Base-by-base conservation (phyloP, 2,113 vertebrate species). In the Laterallus jamaicensis region DNA sequence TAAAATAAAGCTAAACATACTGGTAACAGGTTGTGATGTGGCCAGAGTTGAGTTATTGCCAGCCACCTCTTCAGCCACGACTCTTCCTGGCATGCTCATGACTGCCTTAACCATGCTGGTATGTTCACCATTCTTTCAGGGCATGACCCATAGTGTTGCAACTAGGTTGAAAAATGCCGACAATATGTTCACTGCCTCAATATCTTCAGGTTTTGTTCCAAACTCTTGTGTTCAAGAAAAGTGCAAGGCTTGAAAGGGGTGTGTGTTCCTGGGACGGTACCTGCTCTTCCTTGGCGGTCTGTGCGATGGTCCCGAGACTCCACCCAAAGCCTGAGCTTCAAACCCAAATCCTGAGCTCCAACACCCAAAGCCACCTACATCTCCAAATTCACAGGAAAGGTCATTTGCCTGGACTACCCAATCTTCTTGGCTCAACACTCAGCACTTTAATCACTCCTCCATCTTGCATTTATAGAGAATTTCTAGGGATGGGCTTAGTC, bases 261-360 rank as follows among this genome's bases (percentile, higher is more conserved):
- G 0, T 11, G 22, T 10, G 14, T 11, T 88, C 59, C 64, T 67
- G 47, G 21, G 47, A 29, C 42, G 6, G 9, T 35, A 54, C 31
- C 18, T 0, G 0, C 26, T 63, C n/a, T 19, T 42, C 39, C n/a
- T 59, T 16, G 1, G 44, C 37, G 77, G 29, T 6, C 26, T 42
- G 4, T 37, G 15, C 29, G 39, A 14, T 55, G n/a, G 44, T 69
- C 58, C 75, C 1, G 1, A n/a, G 18, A 67, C 16, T 0, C 0
- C 24, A 56, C 56, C 75, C n/a, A 47, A 55, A 55, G 32, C 21
- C n/a, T 39, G 24, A 58, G 39, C 44, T n/a, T 80, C 37, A 28
- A 16, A 76, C 5, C 15, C n/a, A 67, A 86, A 63, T 21, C 35
- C 40, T 75, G 40, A 81, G n/a, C 40, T 75, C 71, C 54, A 29